Evolutionary conservation across 2,113 vertebrate species (phyloP).

Genomic region (Erpornis zantholeuca): DNA sequence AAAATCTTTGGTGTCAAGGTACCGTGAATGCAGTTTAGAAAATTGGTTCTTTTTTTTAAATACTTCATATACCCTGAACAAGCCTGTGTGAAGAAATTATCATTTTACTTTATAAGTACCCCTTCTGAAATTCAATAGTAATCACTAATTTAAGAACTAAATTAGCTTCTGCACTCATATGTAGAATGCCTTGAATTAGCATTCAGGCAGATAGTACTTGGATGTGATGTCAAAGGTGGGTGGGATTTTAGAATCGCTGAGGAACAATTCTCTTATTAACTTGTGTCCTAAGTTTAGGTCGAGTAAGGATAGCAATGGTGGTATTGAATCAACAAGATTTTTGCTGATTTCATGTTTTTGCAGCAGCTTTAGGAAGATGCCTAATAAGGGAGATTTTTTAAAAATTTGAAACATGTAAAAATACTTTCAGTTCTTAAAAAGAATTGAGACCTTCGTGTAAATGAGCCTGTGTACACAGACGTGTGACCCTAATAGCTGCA

Average conservation of each 20-base stretch:
- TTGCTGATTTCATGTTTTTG: background rate
- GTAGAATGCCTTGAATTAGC: background rate
- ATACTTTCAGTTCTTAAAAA: background rate
- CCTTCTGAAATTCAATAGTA: background rate
- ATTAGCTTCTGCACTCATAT: background rate
- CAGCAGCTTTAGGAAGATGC: background rate
- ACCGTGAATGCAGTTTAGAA: background rate
- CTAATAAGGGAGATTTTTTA: background rate
- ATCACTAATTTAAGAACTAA: background rate
- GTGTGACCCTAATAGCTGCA: background rate
- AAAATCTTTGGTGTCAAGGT: background rate
- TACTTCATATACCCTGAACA: background rate
- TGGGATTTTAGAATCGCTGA: background rate
- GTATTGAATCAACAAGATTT: background rate
- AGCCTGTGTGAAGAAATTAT: background rate
- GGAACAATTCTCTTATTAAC: background rate
- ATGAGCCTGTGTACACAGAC: rapidly evolving
- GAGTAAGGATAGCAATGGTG: background rate
- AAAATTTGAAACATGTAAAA: background rate
- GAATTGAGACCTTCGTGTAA: background rate
- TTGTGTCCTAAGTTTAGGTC: background rate
- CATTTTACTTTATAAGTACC: background rate
- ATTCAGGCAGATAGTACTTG: background rate
- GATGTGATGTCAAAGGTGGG: background rate
- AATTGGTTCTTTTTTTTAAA: background rate